Evolutionary conservation across 2,113 vertebrate genomes (phyloP).

Genomic region (Micronycteris hirsuta): DNA sequence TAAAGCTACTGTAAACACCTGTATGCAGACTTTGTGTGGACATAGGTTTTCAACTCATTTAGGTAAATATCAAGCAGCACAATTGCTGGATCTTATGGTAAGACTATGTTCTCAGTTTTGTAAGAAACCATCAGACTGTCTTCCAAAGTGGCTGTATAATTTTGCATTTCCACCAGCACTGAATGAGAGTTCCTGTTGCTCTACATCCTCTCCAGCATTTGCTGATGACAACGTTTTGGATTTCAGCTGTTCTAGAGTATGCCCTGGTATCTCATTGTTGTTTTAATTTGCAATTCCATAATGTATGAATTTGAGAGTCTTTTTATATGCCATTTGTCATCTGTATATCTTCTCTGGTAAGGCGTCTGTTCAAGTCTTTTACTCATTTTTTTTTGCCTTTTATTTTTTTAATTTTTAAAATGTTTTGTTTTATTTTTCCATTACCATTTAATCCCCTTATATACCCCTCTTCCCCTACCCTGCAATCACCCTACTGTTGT

Average conservation of each 20-base stretch:
- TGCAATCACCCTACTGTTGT: too few species aligned
- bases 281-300: background rate
- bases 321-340: background rate
- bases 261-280: background rate
- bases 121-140: background rate
- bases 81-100: background rate
- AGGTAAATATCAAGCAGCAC: background rate
- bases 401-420: too few species aligned
- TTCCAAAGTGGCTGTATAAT: background rate
- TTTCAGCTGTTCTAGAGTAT: background rate
- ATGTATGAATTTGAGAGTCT: background rate
- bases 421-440: too few species aligned
- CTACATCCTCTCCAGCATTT: background rate
- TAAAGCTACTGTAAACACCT: background rate
- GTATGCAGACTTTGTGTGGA: background rate
- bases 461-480: too few species aligned
- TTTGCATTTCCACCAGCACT: background rate
- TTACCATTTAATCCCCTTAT: too few species aligned
- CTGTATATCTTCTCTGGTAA: background rate
- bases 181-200: background rate
- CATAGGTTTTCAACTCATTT: background rate
- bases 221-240: background rate
- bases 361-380: background rate
- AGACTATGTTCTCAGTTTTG: background rate
- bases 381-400: background rate